A percentile compares a stretch with the other conserved stretches of the same genome.
Evolutionary conservation across 1,140 invertebrate species (phyloP).

Genomic region (Vollenhovia emeryi): DNA sequence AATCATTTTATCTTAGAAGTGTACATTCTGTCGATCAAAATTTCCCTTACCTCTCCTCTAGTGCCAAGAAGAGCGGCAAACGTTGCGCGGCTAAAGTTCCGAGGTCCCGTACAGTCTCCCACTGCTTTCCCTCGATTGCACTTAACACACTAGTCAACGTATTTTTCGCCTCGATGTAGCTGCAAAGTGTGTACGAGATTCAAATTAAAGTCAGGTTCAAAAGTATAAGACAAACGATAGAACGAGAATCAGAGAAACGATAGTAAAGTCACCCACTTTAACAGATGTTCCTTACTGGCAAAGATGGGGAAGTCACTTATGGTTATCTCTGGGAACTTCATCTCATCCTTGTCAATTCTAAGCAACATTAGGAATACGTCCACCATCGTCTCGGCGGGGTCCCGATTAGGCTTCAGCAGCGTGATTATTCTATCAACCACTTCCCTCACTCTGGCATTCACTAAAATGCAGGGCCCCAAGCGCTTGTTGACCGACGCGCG

Average conservation of each 20-base stretch:
- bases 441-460: constrained; percentile 66
- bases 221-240: background rate
- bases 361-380: constrained; percentile 74
- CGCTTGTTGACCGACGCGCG: constrained; percentile 39
- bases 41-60: constrained; percentile 19
- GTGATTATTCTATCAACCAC: constrained; percentile 78
- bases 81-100: constrained; percentile 16
- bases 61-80: background rate
- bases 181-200: constrained; percentile 17
- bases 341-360: constrained; percentile 69
- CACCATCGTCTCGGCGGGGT: constrained; percentile 69
- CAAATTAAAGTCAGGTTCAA: constrained; percentile 3
- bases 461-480: constrained; percentile 71
- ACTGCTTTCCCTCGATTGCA: constrained; percentile 37
- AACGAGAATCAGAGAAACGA: background rate
- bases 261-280: constrained; percentile 59
- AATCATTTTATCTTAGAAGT: background rate
- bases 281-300: constrained; percentile 72
- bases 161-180: constrained; percentile 31
- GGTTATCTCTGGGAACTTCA: constrained; percentile 71
- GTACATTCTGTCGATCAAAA: background rate
- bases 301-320: constrained; percentile 78
- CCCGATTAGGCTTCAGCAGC: constrained; percentile 76
- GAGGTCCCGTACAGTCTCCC: background rate
- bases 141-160: background rate